Base-by-base conservation (phyloP, 2,888 invertebrate genomes). In the Linnaemya vulpina region DNA sequence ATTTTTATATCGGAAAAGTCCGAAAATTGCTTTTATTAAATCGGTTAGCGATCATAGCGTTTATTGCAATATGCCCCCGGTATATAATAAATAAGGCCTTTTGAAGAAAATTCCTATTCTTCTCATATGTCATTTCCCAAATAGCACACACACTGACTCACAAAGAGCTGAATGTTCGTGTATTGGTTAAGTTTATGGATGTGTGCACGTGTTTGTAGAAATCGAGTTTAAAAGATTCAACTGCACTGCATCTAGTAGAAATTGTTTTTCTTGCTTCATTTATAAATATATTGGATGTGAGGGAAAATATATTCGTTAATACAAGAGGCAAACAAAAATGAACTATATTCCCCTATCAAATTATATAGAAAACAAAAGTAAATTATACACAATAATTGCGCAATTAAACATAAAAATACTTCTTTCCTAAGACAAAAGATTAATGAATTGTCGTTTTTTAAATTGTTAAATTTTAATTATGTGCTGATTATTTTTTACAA, bases 141-240 rank as follows among this genome's bases (percentile, higher is more conserved):
- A 22, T 53, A 9, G 17, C 62, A 11, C 1, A n/a, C 10, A 30
- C 9, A 35, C 17, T 38, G 15, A 58, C n/a, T 10, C 3, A 35
- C 58, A 58, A 58, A 15, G 9, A 58, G 2, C 43, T 35, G 3
- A 1, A 3, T 38, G 62, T 38, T 38, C 38, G 35, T 35, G 5
- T 20, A 7, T 62, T 38, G 17, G 4, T 20, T 40, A 38, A 62
- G 20, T 62, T 38, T 38, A 62, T 40, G 38, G 4, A 20, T 62
- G 62, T 38, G 11, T 62, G 20, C 17, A 40, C 20, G 38, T 62
- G 62, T 62, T 62, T 62, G 62, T 13, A 35, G 38, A 38, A 20
- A 20, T 62, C 38, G 38, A 7, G 5, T 62, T 62, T 62, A 9
- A 38, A 38, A 40, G 20, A 60, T 35, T 60, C 10, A 35, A 35